Conservation (phyloP, 1,140 invertebrate species). For the Bemisia tabaci region DNA sequence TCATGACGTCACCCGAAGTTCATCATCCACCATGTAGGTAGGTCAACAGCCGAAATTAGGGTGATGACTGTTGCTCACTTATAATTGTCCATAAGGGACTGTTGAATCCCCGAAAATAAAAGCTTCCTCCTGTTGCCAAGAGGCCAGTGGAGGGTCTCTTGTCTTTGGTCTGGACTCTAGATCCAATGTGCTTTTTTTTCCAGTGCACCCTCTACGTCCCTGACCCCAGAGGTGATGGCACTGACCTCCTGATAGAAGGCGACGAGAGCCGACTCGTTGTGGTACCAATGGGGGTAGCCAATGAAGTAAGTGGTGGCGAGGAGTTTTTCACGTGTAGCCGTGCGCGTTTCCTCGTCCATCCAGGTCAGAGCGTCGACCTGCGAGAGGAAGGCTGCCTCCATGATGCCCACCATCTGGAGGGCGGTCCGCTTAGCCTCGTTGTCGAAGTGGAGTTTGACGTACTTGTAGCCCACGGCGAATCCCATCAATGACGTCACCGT, state of each 20-base stretch:
- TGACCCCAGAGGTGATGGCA: too few relatives aligned
- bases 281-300: slow-evolving; percentile 48
- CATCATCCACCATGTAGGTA: too few relatives aligned
- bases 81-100: too few relatives aligned
- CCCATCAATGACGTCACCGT: slow-evolving; percentile 37
- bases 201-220: too few relatives aligned
- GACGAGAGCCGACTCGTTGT: slow-evolving; percentile 37
- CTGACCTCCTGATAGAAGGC: slow-evolving; percentile 30
- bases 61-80: too few relatives aligned
- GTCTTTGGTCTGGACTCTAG: too few relatives aligned
- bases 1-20: too few relatives aligned
- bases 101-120: too few relatives aligned
- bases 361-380: slow-evolving; percentile 39
- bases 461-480: slow-evolving; percentile 43
- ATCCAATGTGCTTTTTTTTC: too few relatives aligned
- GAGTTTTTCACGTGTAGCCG: slow-evolving; percentile 41
- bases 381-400: slow-evolving; percentile 40
- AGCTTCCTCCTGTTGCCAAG: too few relatives aligned
- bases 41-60: too few relatives aligned
- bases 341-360: slow-evolving; percentile 44
- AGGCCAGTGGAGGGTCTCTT: too few relatives aligned
- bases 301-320: slow-evolving; percentile 43
- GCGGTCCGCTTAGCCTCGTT: slow-evolving; percentile 23
- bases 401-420: slow-evolving; percentile 40
- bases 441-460: slow-evolving; percentile 36